Base-by-base conservation (phyloP, 1,140 invertebrate species). In the Archivesica marissinica region DNA sequence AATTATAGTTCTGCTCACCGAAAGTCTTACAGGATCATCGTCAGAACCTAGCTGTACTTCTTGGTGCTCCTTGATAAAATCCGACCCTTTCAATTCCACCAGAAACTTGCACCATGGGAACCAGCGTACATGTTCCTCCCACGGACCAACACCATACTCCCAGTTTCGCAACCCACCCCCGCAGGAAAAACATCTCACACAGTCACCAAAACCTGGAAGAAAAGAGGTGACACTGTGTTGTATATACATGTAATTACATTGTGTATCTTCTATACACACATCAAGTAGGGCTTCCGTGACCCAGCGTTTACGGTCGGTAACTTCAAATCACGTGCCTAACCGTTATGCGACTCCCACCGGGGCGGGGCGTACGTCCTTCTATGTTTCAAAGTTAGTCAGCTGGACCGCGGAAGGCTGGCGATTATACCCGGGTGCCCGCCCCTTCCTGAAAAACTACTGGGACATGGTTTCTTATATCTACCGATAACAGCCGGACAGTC, bases 151-250 rank as follows among this genome's bases (percentile, higher is more conserved):
- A 78, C 95, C 96, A 80, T 90, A 91, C 93, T 96, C 95, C 97
- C 96, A 98, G 88, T 95, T 95, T 86, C 94, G 95, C 87, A 96
- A 94, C 47, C 97, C 93, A 74, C 96, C 96, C 88, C 95, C 95
- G 93, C 97, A 98, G 95, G 96, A 98, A 13, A 96, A 96, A 94
- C 98, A 99, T 87, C 96, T 95, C 0, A 98, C 97, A 92, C 96
- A 94, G 89, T 96, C 96, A 61, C 93, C 95, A 85, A 94, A 93
- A 35, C 96, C 96, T 9, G 95, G 96, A 75, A 78, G n/a, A n/a
- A n/a, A n/a, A n/a, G n/a, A n/a, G n/a, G n/a, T n/a, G 0, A 20
- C 9, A 28, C 15, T 17, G 25, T 13, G 13, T 17, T 13, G 11
- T 13, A 28, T 17, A 13, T 13, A 15, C 13, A 17, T 38, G 28